These are phyloP conservation scores for Sturnus vulgaris DNA, from an alignment of 2,113 vertebrate species.

Conservation along the genomic window DNA sequence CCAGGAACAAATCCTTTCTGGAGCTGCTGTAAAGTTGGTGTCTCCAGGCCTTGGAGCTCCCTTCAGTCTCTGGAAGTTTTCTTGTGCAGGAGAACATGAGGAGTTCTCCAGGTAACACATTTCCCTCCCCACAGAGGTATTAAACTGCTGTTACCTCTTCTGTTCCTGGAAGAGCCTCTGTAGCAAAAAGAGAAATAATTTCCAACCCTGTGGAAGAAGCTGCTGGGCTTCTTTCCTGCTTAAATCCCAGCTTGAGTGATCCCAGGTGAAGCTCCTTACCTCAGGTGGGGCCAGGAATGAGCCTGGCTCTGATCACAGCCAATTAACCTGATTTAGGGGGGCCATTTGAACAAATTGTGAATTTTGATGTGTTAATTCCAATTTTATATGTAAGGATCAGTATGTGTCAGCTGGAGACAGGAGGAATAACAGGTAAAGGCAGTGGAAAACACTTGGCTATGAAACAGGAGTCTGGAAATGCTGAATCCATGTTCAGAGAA, in stretches of 20 bases:
- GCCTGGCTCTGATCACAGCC: background rate
- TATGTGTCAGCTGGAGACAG: background rate
- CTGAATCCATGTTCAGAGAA: background rate
- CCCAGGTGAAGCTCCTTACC: background rate
- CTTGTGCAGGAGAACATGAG: accelerated
- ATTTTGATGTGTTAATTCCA: background rate
- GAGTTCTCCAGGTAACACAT: background rate
- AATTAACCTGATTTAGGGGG: background rate
- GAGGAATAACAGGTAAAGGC: background rate
- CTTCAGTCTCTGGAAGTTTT: accelerated
- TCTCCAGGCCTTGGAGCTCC: background rate
- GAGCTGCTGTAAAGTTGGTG: accelerated
- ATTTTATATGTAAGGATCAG: background rate
- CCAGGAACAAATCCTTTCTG: background rate
- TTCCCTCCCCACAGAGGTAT: accelerated
- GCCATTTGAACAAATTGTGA: background rate
- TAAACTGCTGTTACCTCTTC: accelerated
- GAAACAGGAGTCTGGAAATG: background rate
- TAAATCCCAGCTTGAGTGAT: background rate
- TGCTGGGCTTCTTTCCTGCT: accelerated
- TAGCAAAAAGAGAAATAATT: accelerated
- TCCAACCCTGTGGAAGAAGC: accelerated
- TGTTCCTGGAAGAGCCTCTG: accelerated
- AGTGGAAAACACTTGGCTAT: background rate
- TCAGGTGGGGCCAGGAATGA: background rate